Evolutionary conservation across 2,888 invertebrate genomes (phyloP).

Genomic region (Penaeus monodon): DNA sequence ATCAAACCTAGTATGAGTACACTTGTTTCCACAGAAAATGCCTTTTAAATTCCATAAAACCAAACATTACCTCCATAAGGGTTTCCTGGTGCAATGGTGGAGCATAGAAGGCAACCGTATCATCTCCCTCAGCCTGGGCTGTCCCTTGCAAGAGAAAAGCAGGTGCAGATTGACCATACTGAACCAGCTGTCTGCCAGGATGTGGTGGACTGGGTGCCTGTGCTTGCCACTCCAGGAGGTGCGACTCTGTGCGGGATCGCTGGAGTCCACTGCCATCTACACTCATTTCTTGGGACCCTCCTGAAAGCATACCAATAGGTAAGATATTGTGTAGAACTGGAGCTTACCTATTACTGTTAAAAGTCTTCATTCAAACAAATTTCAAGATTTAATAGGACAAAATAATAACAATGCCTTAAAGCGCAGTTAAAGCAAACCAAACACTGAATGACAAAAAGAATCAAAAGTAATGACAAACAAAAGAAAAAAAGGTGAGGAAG

Average conservation of each 20-base stretch:
- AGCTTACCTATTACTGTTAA: no score
- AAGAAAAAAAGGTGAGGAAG: background rate
- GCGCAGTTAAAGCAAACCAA: background rate
- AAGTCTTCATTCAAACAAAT: no score
- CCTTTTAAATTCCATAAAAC: conserved; percentile 27
- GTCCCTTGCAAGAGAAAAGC: conserved; percentile 52
- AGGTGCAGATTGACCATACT: conserved; percentile 56
- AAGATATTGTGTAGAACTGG: background rate
- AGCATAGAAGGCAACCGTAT: conserved; percentile 69
- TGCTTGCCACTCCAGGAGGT: conserved; percentile 53
- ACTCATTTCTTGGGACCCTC: conserved; percentile 51
- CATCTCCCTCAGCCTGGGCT: conserved; percentile 25
- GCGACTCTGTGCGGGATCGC: conserved; percentile 61
- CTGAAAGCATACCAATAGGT: conserved; percentile 2
- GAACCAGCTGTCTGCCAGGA: conserved; percentile 46
- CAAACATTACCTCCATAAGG: conserved; percentile 80
- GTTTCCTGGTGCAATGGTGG: conserved; percentile 97
- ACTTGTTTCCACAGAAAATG: no score
- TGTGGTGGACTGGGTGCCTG: conserved; percentile 53
- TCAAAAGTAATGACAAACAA: conserved; percentile 9
- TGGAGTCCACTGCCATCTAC: conserved; percentile 59
- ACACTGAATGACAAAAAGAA: background rate
- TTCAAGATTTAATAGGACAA: background rate
- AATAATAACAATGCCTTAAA: conserved; percentile 1
- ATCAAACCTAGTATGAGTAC: background rate